Evolutionary conservation across 2,888 invertebrate species (phyloP), one percentile per base, ranked within the genome.

Genomic region (Tenthredo amoena): DNA sequence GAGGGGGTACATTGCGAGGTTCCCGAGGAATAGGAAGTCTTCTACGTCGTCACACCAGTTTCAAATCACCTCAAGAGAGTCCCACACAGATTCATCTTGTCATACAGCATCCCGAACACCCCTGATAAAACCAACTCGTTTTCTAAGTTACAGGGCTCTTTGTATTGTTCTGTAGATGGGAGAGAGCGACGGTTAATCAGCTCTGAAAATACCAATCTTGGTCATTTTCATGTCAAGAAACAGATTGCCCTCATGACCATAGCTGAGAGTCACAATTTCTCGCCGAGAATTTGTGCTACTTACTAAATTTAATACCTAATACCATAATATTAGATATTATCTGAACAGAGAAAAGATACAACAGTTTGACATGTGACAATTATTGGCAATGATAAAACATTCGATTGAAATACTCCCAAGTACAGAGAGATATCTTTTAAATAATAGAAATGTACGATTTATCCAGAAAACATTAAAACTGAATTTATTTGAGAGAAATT

Each of bases 41-140:
- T 89, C 93, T 93, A 88, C 93, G 93, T 88, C 93, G 93, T 90
- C 93, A 93, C 91, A 93, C 93, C 93, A 93, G 93, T 93, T 93
- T 93, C 93, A 93, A 93, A 93, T 93, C 93, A 91, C 92, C 93
- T 91, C 93, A 93, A 92, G 93, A 93, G 89, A 93, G 90, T 90
- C 91, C 93, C 89, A 91, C 93, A 90, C 93, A 92, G 91, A 92
- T 92, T 91, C 93, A 93, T 89, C 93, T 93, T 92, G 93, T 93
- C 91, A 92, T 93, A 92, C 93, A 93, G 89, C 93, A 93, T 93
- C 93, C 93, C 91, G 93, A 93, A 90, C 92, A 93, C 90, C 91
- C 92, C 90, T 92, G 92, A 89, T 90, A 68, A 89, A 82, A 47
- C 31, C 71, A 71, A 58, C 37, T 81, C 62, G 7, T 81, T n/a